phyloP scores from a whole-genome alignment of 2,797 vertebrate genomes.

The Gymnoscopelus microlampas region DNA sequence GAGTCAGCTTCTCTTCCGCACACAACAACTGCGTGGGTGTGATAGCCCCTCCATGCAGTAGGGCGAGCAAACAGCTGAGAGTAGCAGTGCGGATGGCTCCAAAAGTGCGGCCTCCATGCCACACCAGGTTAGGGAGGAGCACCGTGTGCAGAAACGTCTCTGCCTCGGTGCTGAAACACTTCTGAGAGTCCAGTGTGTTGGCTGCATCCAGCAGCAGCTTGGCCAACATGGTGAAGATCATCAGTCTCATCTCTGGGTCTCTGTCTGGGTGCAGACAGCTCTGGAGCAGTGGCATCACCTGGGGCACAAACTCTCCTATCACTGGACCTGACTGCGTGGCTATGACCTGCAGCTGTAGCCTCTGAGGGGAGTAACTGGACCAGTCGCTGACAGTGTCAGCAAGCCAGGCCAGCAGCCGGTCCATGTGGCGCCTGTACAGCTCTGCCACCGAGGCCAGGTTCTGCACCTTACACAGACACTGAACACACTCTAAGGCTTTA shows the following conservation, averaged over 20 bases:
- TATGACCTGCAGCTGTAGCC: conserved; percentile 86
- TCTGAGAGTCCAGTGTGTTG: conserved; percentile 86
- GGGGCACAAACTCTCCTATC: conserved; percentile 86
- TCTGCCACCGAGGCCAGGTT: conserved; percentile 62
- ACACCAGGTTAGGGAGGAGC: too few relatives aligned
- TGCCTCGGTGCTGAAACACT: conserved; percentile 71
- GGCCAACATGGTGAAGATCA: conserved; percentile 87
- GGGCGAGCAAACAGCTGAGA: too few relatives aligned
- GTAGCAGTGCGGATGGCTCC: too few relatives aligned
- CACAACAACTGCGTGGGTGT: too few relatives aligned
- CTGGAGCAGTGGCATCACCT: conserved; percentile 82
- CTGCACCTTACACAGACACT: conserved; percentile 80
- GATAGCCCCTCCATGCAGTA: too few relatives aligned
- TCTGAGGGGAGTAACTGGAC: conserved; percentile 84
- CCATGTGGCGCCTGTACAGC: conserved; percentile 86
- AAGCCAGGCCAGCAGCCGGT: conserved; percentile 86
- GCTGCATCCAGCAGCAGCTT: conserved; percentile 83
- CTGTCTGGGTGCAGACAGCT: conserved; percentile 84
- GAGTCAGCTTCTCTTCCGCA: too few relatives aligned
- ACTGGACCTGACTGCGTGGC: conserved; percentile 89
- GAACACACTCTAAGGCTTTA: conserved; percentile 82
- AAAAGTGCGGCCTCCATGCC: too few relatives aligned
- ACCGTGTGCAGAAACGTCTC: too few relatives aligned
- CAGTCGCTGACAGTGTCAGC: conserved; percentile 80
- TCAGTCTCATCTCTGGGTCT: conserved; percentile 90